phyloP scores from a whole-genome alignment of 2,113 vertebrate genomes.

The Anser brachyrhynchus region DNA sequence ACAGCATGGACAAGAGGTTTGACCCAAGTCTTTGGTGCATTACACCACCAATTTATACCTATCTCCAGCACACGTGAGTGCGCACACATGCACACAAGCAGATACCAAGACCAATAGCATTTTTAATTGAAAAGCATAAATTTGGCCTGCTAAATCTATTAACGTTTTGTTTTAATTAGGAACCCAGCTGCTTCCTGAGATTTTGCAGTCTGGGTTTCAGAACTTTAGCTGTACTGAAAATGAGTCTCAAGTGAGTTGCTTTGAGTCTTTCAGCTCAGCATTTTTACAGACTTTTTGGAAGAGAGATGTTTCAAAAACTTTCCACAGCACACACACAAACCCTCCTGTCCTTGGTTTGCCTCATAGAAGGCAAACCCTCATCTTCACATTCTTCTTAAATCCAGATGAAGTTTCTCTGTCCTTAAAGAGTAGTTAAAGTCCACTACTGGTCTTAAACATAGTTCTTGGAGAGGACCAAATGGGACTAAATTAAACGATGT shows the following conservation, averaged over 20 bases:
- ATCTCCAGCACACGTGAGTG: background rate
- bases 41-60: background rate
- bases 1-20: background rate
- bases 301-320: conserved; percentile 28
- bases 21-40: background rate
- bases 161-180: conserved; percentile 84
- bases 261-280: conserved; percentile 69
- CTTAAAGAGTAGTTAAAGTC: background rate
- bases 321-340: background rate
- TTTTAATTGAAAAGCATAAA: conserved; percentile 81
- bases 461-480: background rate
- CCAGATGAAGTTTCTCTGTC: background rate
- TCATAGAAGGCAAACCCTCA: background rate
- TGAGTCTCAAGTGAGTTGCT: conserved; percentile 78
- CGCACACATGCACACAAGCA: background rate
- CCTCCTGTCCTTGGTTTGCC: background rate
- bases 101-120: conserved; percentile 14
- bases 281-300: conserved; percentile 74
- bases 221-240: conserved; percentile 79
- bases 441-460: background rate
- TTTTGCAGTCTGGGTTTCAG: conserved; percentile 78
- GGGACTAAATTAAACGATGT: background rate
- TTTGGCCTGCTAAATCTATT: conserved; percentile 84
- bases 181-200: conserved; percentile 84
- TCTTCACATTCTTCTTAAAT: background rate